Percentiles rank a stretch among this genome's conserved stretches.
These are phyloP conservation scores for Tadarida brasiliensis DNA, from an alignment of 2,797 vertebrate genomes.

Conservation along the genomic window DNA sequence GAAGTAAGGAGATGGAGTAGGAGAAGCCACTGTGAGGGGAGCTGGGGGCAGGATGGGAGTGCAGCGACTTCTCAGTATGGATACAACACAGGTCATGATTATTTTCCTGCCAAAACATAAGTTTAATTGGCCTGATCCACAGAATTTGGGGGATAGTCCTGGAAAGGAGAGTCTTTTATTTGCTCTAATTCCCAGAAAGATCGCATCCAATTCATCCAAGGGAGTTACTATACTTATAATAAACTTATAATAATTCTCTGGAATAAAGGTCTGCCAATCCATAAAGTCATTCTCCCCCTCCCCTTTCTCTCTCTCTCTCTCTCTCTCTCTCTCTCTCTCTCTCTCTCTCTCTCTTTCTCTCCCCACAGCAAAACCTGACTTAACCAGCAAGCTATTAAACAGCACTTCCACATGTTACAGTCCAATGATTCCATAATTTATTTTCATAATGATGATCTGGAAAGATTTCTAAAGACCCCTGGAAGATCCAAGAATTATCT, in stretches of 20 bases:
- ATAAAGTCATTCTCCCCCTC: background rate
- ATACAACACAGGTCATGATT: background rate
- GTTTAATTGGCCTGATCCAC: background rate
- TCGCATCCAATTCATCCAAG: background rate
- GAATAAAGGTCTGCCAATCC: background rate
- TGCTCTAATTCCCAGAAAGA: slow-evolving; percentile 43
- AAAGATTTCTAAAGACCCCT: slow-evolving; percentile 69
- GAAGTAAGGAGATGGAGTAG: background rate
- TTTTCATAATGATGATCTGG: slow-evolving; percentile 79
- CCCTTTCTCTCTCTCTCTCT: background rate
- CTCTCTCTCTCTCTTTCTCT: background rate
- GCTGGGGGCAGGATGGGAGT: accelerated
- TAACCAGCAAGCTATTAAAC: slow-evolving; percentile 74
- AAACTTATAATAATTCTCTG: slow-evolving; percentile 34
- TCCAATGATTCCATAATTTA: slow-evolving; percentile 79
- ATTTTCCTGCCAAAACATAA: background rate
- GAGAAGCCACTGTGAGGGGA: background rate
- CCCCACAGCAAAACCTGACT: slow-evolving; percentile 48
- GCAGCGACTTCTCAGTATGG: background rate
- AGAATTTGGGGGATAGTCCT: background rate
- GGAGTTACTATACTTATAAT: background rate
- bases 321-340: too few species aligned
- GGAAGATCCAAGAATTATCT: slow-evolving; percentile 61
- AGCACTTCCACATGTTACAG: slow-evolving; percentile 66
- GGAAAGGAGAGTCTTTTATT: background rate